Evolutionary conservation across 2,888 invertebrate genomes (phyloP).

Genomic region (Thera britannica): DNA sequence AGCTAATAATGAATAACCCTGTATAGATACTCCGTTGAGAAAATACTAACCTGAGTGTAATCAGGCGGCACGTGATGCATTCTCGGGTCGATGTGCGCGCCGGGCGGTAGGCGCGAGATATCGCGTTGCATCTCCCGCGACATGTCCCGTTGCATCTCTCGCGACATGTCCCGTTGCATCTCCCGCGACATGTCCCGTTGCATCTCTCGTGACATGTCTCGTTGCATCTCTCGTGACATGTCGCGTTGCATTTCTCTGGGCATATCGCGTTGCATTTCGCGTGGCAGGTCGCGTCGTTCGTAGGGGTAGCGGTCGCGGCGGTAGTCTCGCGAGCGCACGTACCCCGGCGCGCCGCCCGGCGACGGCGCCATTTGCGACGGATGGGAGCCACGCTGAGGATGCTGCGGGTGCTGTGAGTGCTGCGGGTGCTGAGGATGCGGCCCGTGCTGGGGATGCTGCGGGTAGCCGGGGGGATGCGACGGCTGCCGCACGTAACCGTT

Average conservation of each 20-base stretch:
- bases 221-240: slow-evolving; percentile 40
- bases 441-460: slow-evolving; percentile 20
- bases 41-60: slow-evolving; percentile 74
- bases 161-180: slow-evolving; percentile 39
- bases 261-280: slow-evolving; percentile 48
- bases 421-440: slow-evolving; percentile 43
- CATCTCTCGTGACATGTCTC: slow-evolving; percentile 54
- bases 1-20: too few relatives aligned
- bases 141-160: neutral
- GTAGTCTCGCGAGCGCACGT: slow-evolving; percentile 53
- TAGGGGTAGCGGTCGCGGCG: slow-evolving; percentile 68
- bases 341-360: slow-evolving; percentile 26
- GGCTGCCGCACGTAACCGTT: slow-evolving; percentile 64
- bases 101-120: slow-evolving; percentile 50
- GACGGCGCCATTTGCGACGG: slow-evolving; percentile 30
- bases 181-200: slow-evolving; percentile 53
- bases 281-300: slow-evolving; percentile 63
- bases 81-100: slow-evolving; percentile 27
- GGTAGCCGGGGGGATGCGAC: slow-evolving; percentile 39
- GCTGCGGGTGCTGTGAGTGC: slow-evolving; percentile 20
- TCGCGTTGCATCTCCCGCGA: slow-evolving; percentile 48
- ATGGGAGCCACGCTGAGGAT: slow-evolving; percentile 34
- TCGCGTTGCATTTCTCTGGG: neutral
- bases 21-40: slow-evolving; percentile 11
- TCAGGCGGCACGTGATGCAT: slow-evolving; percentile 58